Conservation (phyloP, 2,797 vertebrate genomes). For the Bucorvus abyssinicus region DNA sequence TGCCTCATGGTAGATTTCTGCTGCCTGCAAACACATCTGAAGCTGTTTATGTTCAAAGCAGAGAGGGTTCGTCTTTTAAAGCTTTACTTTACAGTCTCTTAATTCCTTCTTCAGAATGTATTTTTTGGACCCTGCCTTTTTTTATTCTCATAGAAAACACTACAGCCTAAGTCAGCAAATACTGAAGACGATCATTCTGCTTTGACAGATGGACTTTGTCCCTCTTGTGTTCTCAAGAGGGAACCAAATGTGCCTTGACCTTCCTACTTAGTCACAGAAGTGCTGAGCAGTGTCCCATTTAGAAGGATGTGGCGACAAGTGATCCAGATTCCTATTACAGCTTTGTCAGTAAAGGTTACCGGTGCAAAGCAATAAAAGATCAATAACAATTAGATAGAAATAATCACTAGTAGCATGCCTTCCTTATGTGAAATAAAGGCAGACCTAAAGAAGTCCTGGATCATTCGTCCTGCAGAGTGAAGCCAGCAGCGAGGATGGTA, state of each 20-base stretch:
- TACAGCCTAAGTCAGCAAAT: neutral
- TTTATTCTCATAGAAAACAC: neutral
- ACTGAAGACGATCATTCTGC: neutral
- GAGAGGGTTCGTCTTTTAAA: neutral
- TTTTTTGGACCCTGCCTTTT: neutral
- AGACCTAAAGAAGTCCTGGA: neutral
- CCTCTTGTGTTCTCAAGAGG: neutral
- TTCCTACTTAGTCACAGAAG: neutral
- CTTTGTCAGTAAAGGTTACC: constrained; percentile 20
- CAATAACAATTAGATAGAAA: constrained; percentile 52
- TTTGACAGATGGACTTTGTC: neutral
- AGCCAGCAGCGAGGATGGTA: neutral
- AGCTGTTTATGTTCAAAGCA: neutral
- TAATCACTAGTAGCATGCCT: constrained; percentile 8
- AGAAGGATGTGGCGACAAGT: constrained; percentile 20
- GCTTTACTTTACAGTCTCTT: neutral
- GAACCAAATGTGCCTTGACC: neutral
- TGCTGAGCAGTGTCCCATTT: constrained; percentile 31
- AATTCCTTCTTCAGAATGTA: neutral
- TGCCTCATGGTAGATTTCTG: neutral
- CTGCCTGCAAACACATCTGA: neutral
- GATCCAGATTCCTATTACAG: constrained; percentile 29
- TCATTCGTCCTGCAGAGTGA: neutral
- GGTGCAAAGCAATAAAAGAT: constrained; percentile 35
- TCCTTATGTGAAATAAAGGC: neutral